Evolutionary conservation across 2,888 invertebrate genomes (phyloP), one percentile per base, ranked within the genome.

Genomic region (Patella caerulea): DNA sequence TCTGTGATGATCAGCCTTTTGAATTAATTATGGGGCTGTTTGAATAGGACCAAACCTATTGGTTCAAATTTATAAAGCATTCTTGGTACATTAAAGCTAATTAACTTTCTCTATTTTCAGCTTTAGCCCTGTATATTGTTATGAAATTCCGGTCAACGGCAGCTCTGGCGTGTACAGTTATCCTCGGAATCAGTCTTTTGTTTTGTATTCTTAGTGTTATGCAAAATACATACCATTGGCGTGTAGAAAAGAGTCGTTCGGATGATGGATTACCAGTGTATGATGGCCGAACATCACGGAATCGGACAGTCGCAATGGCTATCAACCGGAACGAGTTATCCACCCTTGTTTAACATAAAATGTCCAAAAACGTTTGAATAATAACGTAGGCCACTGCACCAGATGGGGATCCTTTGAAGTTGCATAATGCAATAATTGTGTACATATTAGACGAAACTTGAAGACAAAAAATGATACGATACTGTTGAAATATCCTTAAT

Each of bases 191-290:
- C 24, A 97, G 97, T 2, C 96, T 97, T 81, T 94, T 97, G 70
- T 97, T 97, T 92, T 97, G 97, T 91, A 96, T 97, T 84, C 96
- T 96, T 88, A 96, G 97, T 34, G 96, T 97, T 95, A 96, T 97
- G 24, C 97, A 98, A 93, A 97, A 97, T 92, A 96, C 96, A 17
- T 97, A 97, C 92, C 95, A 97, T 73, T 98, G 97, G 97, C 96
- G 97, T 45, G 80, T 87, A 77, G 91, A 91, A 81, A 90, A 90
- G 76, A 85, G 84, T 19, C 85, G 89, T 77, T 91, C 91, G 5
- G 84, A 88, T 56, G 84, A 86, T 52, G 88, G 90, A 70, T 84
- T 88, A 77, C 88, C 88, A 54, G 87, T 88, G 4, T 88, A 85
- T 73, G 87, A 88, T 45, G 78, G 77, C 19, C 65, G 24, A 24